These are phyloP conservation scores for Tadarida brasiliensis DNA, from an alignment of 2,797 vertebrate species.

Conservation along the genomic window DNA sequence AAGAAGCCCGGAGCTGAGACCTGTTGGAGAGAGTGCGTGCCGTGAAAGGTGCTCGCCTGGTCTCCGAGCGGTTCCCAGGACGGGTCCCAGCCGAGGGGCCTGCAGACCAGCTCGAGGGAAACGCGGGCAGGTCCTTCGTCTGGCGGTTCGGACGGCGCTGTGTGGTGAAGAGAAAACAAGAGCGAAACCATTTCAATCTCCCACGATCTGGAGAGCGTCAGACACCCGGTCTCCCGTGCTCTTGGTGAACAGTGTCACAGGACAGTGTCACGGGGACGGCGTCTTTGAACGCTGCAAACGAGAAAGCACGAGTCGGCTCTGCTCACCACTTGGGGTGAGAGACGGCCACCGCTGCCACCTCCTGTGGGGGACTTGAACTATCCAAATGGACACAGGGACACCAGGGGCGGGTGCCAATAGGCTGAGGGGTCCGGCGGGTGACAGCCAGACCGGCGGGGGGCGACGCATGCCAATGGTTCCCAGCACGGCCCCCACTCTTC, in stretches of 20 bases:
- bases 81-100: not conserved
- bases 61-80: not conserved
- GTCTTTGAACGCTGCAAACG: not conserved
- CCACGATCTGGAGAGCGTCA: not conserved
- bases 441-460: accelerated
- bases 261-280: not conserved
- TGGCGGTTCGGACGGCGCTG: not conserved
- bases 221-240: not conserved
- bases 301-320: not conserved
- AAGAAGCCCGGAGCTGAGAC: not conserved
- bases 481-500: too few species aligned
- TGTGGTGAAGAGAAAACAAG: conserved; percentile 54
- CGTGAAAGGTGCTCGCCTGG: not conserved
- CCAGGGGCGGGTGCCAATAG: not conserved
- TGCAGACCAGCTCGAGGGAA: not conserved
- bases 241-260: conserved; percentile 54
- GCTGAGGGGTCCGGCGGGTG: accelerated
- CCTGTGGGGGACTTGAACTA: accelerated
- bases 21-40: accelerated
- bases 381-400: accelerated
- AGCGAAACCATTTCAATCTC: conserved; percentile 4
- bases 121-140: not conserved
- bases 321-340: accelerated
- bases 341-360: not conserved
- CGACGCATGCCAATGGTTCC: not conserved